Conservation (phyloP, 2,113 vertebrate genomes). For the Ahaetulla prasina region DNA sequence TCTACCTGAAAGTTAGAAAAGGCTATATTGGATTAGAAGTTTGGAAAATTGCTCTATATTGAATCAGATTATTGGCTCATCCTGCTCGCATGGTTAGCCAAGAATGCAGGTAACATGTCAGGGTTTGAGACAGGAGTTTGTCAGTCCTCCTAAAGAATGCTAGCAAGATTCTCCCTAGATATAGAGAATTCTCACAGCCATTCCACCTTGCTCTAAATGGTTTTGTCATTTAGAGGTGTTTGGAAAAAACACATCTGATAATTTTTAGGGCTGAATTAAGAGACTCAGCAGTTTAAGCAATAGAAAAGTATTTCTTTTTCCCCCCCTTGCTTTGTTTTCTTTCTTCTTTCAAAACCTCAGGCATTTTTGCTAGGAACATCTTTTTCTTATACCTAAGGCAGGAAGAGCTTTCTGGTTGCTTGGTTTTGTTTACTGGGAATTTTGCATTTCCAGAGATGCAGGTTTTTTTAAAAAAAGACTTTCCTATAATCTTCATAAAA, state of each 20-base stretch:
- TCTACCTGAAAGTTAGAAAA: background rate
- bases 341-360: background rate
- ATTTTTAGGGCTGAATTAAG: background rate
- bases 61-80: background rate
- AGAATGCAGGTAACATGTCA: background rate
- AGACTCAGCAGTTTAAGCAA: background rate
- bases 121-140: background rate
- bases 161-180: background rate
- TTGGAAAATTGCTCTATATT: background rate
- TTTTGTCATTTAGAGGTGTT: background rate
- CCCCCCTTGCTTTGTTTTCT: background rate
- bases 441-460: background rate
- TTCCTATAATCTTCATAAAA: background rate
- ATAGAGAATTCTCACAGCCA: background rate
- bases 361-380: background rate
- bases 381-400: too few relatives aligned
- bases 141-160: background rate
- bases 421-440: background rate
- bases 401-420: background rate
- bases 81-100: background rate
- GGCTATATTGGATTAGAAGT: background rate
- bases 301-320: background rate
- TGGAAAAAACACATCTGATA: background rate
- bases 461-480: background rate
- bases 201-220: background rate